These are phyloP conservation scores for Caenorhabditis macrosperma DNA, from an alignment of 2,888 invertebrate genomes.

Conservation along the genomic window DNA sequence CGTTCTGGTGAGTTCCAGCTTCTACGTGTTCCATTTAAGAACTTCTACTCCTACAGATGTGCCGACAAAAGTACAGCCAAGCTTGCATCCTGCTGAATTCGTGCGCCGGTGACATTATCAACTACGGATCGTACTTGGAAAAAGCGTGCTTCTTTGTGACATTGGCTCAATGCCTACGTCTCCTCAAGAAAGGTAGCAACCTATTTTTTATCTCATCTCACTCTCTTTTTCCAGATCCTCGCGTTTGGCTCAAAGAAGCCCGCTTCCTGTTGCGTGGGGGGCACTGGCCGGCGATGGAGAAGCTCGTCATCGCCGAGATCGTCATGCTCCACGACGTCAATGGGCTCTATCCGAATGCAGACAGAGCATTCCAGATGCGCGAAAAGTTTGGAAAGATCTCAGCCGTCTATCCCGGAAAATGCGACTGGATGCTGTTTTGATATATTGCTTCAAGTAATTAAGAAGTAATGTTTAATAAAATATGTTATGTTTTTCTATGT, in stretches of 20 bases:
- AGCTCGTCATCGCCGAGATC: slow-evolving; percentile 25
- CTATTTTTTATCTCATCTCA: too few relatives aligned
- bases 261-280: background rate
- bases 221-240: slow-evolving; percentile 4
- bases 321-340: slow-evolving; percentile 3
- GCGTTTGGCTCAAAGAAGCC: background rate
- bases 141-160: slow-evolving; percentile 2
- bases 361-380: background rate
- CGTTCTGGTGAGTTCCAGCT: slow-evolving; percentile 12
- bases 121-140: background rate
- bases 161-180: background rate
- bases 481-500: too few relatives aligned
- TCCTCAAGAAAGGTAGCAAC: background rate
- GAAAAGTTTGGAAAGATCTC: slow-evolving; percentile 10
- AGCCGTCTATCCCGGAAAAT: background rate
- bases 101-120: background rate
- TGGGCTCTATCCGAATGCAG: background rate
- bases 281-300: slow-evolving; percentile 37
- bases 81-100: background rate
- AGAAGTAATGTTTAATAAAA: too few relatives aligned
- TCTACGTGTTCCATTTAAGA: background rate
- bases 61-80: background rate
- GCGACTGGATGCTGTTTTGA: slow-evolving; percentile 34
- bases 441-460: too few relatives aligned
- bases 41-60: slow-evolving; percentile 4